Conservation (phyloP, 2,113 vertebrate genomes). For the Pteruthius melanotis region DNA sequence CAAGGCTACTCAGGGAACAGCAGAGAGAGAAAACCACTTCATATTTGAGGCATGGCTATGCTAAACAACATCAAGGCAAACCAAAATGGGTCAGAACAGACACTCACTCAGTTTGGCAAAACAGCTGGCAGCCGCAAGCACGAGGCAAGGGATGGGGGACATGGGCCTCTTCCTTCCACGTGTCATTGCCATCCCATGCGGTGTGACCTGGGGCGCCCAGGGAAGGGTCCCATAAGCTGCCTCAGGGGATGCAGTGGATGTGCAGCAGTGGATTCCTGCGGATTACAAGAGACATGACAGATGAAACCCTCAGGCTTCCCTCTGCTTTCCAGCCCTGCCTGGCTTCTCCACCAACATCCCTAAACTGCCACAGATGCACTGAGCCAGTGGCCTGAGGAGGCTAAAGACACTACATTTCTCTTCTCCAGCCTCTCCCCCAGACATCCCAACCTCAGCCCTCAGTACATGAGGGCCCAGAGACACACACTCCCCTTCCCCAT, state of each 20-base stretch:
- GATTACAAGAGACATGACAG: neutral
- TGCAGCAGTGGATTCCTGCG: neutral
- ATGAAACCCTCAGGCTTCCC: neutral
- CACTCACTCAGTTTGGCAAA: conserved; percentile 70
- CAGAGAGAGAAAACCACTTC: neutral
- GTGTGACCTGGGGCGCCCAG: conserved; percentile 6
- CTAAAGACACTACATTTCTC: neutral
- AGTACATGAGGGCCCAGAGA: neutral
- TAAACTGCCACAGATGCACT: neutral
- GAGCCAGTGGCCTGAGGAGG: neutral
- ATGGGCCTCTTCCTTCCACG: conserved; percentile 19
- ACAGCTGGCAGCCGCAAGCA: conserved; percentile 52
- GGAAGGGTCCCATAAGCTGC: conserved; percentile 70
- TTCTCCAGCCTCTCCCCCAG: neutral
- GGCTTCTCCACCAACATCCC: neutral
- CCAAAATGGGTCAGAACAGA: neutral
- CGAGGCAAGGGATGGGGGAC: conserved; percentile 49
- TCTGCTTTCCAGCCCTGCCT: neutral
- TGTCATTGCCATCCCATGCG: conserved; percentile 47
- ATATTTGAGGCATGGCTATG: neutral
- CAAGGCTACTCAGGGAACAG: neutral
- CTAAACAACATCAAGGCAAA: neutral
- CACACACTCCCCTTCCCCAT: neutral
- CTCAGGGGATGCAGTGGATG: neutral
- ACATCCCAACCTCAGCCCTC: neutral